Conservation (phyloP, 2,797 vertebrate species). For the Lindbergichthys nudifrons region DNA sequence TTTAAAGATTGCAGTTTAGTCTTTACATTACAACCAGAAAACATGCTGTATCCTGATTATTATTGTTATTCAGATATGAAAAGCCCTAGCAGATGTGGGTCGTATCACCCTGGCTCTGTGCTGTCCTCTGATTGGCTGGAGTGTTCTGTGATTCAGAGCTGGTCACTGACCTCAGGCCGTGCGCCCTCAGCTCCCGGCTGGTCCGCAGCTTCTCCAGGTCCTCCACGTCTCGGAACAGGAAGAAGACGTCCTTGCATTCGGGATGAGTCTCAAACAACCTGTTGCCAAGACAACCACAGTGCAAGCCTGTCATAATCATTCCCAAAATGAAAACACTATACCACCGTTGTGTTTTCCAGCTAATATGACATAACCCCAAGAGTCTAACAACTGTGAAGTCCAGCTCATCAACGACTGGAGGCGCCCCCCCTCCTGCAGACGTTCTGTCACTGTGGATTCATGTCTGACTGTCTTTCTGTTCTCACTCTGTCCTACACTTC, state of each 20-base stretch:
- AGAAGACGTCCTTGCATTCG: conserved; percentile 89
- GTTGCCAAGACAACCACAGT: conserved; percentile 71
- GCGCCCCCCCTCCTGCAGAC: conserved; percentile 22
- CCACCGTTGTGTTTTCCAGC: conserved; percentile 2
- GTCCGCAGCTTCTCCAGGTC: conserved; percentile 85
- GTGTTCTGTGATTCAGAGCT: neutral
- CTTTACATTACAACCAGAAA: too few species aligned
- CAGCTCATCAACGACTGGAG: conserved; percentile 21
- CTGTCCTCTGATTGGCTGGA: conserved; percentile 3
- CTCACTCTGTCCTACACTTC: neutral
- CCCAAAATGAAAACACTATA: conserved; percentile 22
- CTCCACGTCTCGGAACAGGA: conserved; percentile 87
- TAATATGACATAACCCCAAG: conserved; percentile 12
- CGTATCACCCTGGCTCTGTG: too few species aligned
- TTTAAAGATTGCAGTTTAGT: too few species aligned
- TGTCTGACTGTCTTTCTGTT: conserved; percentile 46
- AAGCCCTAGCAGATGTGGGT: too few species aligned
- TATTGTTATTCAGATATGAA: too few species aligned
- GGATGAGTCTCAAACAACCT: conserved; percentile 90
- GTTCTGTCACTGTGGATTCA: conserved; percentile 40
- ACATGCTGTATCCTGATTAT: too few species aligned
- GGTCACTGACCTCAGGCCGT: conserved; percentile 83
- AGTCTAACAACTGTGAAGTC: conserved; percentile 17
- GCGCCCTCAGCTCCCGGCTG: conserved; percentile 84
- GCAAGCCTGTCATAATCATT: conserved; percentile 9